A percentile compares a stretch with the other conserved stretches of the same genome.
phyloP scores from a whole-genome alignment of 30 jellyfish, hydroid and myxozoan species.

The Calvadosia cruxmelitensis region DNA sequence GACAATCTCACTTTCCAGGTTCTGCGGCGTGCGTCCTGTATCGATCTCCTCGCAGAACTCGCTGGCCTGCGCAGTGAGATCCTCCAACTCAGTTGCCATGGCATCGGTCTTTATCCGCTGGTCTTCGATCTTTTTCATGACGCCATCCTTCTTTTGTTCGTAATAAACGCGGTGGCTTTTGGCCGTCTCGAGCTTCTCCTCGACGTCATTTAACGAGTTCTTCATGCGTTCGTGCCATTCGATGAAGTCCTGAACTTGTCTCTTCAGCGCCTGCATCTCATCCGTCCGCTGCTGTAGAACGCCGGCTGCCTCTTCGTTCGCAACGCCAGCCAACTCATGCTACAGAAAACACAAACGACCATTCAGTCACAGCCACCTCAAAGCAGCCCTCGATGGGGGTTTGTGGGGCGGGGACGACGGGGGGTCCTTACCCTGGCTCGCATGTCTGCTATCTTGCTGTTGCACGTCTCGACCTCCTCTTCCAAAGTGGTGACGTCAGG shows the following conservation, averaged over 20 bases:
- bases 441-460: background rate
- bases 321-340: conserved; percentile 16
- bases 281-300: conserved; percentile 18
- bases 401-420: no score
- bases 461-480: background rate
- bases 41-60: conserved; percentile 56
- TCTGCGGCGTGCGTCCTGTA: conserved; percentile 38
- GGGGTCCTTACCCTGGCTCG: no score
- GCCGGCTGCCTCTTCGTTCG: conserved; percentile 13
- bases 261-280: conserved; percentile 13
- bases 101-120: background rate
- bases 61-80: conserved; percentile 29
- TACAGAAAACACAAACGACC: conserved; percentile 10
- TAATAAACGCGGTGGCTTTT: conserved; percentile 44
- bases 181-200: conserved; percentile 16
- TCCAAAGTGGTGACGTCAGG: conserved; percentile 82
- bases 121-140: conserved; percentile 24
- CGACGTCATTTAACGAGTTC: conserved; percentile 32
- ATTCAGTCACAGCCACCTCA: no score
- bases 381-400: no score
- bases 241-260: conserved; percentile 41
- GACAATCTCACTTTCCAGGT: conserved; percentile 61
- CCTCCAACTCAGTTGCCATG: conserved; percentile 12
- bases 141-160: conserved; percentile 26
- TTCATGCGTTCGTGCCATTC: background rate